These are phyloP conservation scores for Habropoda laboriosa DNA, from an alignment of 1,140 invertebrate genomes.

Conservation along the genomic window DNA sequence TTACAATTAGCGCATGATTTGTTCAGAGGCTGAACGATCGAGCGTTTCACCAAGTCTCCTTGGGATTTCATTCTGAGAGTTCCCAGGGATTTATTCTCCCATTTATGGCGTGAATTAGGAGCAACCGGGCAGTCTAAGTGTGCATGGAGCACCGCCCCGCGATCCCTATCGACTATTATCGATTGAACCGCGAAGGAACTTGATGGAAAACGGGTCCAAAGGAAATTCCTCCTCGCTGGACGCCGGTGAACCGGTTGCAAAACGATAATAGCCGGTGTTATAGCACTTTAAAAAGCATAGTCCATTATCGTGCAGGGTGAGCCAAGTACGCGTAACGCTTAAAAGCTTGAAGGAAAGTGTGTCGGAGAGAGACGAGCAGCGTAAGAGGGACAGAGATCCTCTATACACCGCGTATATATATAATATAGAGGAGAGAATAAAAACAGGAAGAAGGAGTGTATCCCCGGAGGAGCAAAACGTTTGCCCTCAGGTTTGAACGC, in stretches of 20 bases:
- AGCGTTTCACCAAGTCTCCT: no score
- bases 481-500: conserved; percentile 2
- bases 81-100: neutral
- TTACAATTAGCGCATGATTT: no score
- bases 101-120: neutral
- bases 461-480: conserved; percentile 6
- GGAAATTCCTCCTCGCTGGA: conserved; percentile 11
- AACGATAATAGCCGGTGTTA: conserved; percentile 59
- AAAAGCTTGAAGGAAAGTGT: conserved; percentile 48
- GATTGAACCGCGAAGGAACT: neutral
- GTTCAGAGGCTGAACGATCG: no score
- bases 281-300: conserved; percentile 56
- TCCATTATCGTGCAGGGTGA: conserved; percentile 52
- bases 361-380: neutral
- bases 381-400: neutral
- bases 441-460: conserved; percentile 14
- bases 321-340: conserved; percentile 53
- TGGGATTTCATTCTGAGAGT: neutral
- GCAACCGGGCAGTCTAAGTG: neutral
- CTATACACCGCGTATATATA: neutral
- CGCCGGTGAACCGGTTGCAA: conserved; percentile 44
- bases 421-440: conserved; percentile 15
- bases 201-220: conserved; percentile 1
- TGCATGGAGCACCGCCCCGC: neutral
- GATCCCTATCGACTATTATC: conserved; percentile 3